Evolutionary conservation across 2,113 vertebrate species (phyloP), one percentile per base, ranked within the genome.

Genomic region (Oenanthe melanoleuca): DNA sequence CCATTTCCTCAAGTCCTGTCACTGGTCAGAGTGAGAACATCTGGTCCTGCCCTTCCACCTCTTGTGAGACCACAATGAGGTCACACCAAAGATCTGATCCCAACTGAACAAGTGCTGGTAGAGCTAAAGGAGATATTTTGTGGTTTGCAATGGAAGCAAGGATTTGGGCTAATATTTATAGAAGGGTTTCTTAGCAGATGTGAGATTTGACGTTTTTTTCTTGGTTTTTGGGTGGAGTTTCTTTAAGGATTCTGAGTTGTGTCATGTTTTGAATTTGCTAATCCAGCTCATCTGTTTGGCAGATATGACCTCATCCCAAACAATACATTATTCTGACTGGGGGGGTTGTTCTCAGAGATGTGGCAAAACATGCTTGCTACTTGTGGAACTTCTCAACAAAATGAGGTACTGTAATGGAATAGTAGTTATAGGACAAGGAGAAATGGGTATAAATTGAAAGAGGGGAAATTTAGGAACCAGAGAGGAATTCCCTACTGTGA

Each of bases 271-370:
- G 38, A 29, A 14, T 49, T 73, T 66, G 34, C 33, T 63, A 60
- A 42, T 34, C 11, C 23, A 57, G 20, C 33, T 60, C 22, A 66
- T 37, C n/a, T 93, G 29, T 69, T 88, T 29, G 34, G 37, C 31
- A 66, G 56, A 8, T 0, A 0, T 5, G 37, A 40, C 33, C n/a
- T 75, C 25, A 44, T 65, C n/a, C 29, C 37, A 65, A 23, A 15
- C 1, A 5, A 16, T 16, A 0, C 1, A 6, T 53, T 63, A 24
- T 80, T 82, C 38, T 82, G 42, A 21, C 24, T 69, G 23, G 10
- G 8, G 8, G 5, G 19, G 8, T 28, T 52, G 2, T n/a, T 85
- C 22, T 14, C 8, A 60, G 44, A 53, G 37, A 3, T 9, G 0
- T 53, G 64, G 38, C 16, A 83, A 86, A 86, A 40, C 20, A 5